Conservation (phyloP, 2,113 vertebrate species). For the Bujurquina vittata region DNA sequence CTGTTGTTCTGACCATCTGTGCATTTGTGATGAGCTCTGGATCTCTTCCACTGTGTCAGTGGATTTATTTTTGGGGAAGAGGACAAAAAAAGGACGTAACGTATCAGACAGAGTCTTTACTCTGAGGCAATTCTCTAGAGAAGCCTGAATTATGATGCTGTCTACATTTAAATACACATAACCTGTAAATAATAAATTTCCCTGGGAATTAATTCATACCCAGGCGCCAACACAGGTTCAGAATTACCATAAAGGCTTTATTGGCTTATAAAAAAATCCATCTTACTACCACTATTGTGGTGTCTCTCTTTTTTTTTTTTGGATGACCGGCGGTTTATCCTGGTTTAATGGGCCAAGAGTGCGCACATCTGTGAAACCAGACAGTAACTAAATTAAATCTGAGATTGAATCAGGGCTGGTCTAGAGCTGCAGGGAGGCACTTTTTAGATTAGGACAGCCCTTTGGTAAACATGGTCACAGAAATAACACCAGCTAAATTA, state of each 20-base stretch:
- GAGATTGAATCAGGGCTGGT: conserved; percentile 11
- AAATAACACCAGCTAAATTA: background rate
- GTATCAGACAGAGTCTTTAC: background rate
- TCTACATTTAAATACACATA: conserved; percentile 2
- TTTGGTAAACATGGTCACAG: background rate
- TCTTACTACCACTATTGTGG: background rate
- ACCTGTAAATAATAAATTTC: background rate
- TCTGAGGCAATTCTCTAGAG: background rate
- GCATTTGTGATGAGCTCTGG: background rate
- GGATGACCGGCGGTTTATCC: background rate
- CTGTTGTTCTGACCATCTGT: background rate
- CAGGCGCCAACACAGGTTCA: background rate
- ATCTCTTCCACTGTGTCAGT: background rate
- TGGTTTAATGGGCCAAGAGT: conserved; percentile 14
- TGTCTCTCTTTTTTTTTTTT: background rate
- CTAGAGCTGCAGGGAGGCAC: background rate
- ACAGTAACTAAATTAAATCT: conserved; percentile 10
- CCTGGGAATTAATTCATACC: background rate
- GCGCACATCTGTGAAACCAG: background rate
- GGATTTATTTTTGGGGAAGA: background rate
- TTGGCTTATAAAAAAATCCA: background rate
- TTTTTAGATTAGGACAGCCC: background rate
- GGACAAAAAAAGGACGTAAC: background rate
- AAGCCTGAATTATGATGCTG: background rate
- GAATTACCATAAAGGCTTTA: background rate